Evolutionary conservation across 2,113 vertebrate species (phyloP).

Genomic region (Peromyscus leucopus): DNA sequence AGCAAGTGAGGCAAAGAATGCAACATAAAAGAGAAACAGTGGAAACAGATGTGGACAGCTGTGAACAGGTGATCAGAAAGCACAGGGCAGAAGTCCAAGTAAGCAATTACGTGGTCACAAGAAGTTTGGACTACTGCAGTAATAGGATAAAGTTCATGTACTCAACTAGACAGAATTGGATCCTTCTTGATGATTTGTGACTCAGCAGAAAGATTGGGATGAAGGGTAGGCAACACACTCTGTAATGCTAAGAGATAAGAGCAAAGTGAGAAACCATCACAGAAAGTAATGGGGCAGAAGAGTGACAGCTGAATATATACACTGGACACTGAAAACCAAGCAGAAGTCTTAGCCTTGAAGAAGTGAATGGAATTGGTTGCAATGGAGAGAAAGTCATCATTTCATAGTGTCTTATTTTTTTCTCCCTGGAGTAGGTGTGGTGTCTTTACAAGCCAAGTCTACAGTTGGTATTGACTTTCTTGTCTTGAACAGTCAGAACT

Average conservation of each 20-base stretch:
- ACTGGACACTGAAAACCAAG: background rate
- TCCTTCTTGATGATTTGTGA: background rate
- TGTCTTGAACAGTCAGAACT: background rate
- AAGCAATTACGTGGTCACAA: background rate
- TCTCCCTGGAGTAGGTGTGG: background rate
- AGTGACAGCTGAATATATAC: background rate
- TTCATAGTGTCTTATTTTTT: background rate
- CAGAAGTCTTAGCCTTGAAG: background rate
- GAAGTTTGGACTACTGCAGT: background rate
- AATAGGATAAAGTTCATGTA: background rate
- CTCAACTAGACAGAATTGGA: background rate
- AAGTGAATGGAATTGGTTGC: background rate
- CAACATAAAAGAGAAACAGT: background rate
- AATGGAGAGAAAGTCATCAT: background rate
- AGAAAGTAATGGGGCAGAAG: background rate
- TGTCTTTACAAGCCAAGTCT: background rate
- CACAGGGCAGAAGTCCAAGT: too few relatives aligned
- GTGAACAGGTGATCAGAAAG: background rate
- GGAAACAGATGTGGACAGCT: background rate
- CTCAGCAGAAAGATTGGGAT: background rate
- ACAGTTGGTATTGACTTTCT: background rate
- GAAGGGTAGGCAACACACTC: background rate
- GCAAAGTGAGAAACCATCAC: background rate
- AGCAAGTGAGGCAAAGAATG: background rate
- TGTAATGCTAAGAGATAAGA: background rate